Percentiles rank a stretch among this genome's conserved stretches.
Conservation (phyloP, 30 jellyfish, hydroid and myxozoan species). For the Morbakka virulenta region DNA sequence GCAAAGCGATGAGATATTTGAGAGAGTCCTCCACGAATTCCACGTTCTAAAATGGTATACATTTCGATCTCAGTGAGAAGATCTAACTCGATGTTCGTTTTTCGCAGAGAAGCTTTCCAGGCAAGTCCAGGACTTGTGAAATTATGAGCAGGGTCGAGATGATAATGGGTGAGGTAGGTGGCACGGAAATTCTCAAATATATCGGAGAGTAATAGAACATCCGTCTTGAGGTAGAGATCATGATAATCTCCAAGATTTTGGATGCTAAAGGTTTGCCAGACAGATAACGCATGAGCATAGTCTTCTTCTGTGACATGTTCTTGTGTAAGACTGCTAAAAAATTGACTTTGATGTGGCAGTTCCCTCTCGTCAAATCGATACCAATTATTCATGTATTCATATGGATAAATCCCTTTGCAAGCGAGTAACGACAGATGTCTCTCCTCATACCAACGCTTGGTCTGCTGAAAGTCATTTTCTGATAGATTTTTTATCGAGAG, state of each 20-base stretch:
- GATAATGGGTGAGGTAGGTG: conserved; percentile 9
- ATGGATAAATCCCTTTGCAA: conserved; percentile 74
- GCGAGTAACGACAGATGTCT: conserved; percentile 6
- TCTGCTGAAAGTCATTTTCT: neutral
- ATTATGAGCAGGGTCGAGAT: conserved; percentile 45
- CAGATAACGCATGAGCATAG: conserved; percentile 38
- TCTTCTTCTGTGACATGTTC: conserved; percentile 27
- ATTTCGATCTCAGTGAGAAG: conserved; percentile 24
- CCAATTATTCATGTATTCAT: conserved; percentile 40
- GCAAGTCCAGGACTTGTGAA: conserved; percentile 61
- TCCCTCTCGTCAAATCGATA: conserved; percentile 5
- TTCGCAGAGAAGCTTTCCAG: conserved; percentile 35
- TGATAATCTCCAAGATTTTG: conserved; percentile 25
- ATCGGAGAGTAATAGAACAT: conserved; percentile 48
- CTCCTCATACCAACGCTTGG: neutral
- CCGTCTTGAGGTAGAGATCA: conserved; percentile 25
- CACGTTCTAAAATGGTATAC: conserved; percentile 37
- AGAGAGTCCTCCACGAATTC: conserved; percentile 51
- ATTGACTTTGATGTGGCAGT: conserved; percentile 22
- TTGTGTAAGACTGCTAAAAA: neutral
- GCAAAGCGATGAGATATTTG: conserved; percentile 35
- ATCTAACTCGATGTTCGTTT: conserved; percentile 32
- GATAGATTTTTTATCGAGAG: conserved; percentile 17
- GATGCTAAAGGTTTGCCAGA: conserved; percentile 9
- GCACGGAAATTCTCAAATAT: conserved; percentile 32